These are phyloP conservation scores for Zeuzera pyrina DNA, from an alignment of 2,888 invertebrate genomes.

Conservation along the genomic window DNA sequence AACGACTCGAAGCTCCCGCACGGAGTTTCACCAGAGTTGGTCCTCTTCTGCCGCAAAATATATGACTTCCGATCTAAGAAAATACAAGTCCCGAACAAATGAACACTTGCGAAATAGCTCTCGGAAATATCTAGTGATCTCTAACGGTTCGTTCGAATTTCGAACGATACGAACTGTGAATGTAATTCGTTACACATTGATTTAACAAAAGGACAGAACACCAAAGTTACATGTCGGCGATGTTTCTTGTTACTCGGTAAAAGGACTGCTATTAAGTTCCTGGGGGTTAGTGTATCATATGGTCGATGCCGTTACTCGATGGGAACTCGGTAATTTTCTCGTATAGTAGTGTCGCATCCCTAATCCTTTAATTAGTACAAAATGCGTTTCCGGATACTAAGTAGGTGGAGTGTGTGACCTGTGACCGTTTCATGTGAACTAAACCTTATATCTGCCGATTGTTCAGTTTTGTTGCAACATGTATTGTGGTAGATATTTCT, in stretches of 20 bases:
- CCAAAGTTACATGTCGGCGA: slow-evolving; percentile 34
- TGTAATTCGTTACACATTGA: too few relatives aligned
- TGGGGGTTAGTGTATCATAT: neutral
- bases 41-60: slow-evolving; percentile 93
- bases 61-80: slow-evolving; percentile 95
- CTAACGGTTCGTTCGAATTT: too few relatives aligned
- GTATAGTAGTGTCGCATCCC: slow-evolving; percentile 34
- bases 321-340: slow-evolving; percentile 13
- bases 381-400: slow-evolving; percentile 38
- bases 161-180: too few relatives aligned
- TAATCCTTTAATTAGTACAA: slow-evolving; percentile 57
- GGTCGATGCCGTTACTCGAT: neutral
- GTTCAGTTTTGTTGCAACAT: slow-evolving; percentile 41
- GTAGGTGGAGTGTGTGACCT: slow-evolving; percentile 39
- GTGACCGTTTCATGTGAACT: slow-evolving; percentile 45
- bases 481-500: slow-evolving; percentile 55
- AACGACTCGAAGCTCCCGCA: slow-evolving; percentile 78
- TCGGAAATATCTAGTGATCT: too few relatives aligned
- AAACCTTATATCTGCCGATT: slow-evolving; percentile 31
- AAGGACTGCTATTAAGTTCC: too few relatives aligned
- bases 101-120: too few relatives aligned
- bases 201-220: slow-evolving; percentile 30
- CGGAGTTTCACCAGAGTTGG: slow-evolving; percentile 81
- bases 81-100: slow-evolving; percentile 67
- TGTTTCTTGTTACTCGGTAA: slow-evolving; percentile 15